Evolutionary conservation across 1,140 invertebrate genomes (phyloP).

Genomic region (Cataglyphis hispanica): DNA sequence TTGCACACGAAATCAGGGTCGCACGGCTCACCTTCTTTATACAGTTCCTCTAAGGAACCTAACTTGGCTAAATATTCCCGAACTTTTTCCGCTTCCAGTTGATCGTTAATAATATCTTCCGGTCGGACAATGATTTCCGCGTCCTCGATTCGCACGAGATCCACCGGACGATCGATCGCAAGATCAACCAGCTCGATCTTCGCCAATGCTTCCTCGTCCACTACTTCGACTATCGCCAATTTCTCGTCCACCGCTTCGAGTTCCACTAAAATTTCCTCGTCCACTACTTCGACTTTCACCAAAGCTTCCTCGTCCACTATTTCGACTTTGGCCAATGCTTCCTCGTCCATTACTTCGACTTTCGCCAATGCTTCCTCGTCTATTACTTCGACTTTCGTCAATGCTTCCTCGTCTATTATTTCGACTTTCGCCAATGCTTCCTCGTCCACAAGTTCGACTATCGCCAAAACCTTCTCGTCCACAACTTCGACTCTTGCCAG

Average conservation of each 20-base stretch:
- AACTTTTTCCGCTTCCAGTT: background rate
- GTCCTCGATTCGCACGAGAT: background rate
- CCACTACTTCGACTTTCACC: background rate
- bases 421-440: background rate
- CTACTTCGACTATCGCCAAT: background rate
- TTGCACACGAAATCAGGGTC: constrained; percentile 64
- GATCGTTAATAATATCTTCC: constrained; percentile 34
- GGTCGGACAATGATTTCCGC: constrained; percentile 20
- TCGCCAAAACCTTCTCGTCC: constrained; percentile 6
- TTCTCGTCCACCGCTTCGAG: no score
- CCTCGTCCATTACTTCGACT: background rate
- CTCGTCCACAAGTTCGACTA: background rate
- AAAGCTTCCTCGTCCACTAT: background rate
- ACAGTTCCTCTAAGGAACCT: constrained; percentile 51
- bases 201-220: constrained; percentile 16
- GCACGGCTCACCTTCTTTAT: constrained; percentile 51
- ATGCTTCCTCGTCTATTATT: background rate
- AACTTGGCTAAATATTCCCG: constrained; percentile 20
- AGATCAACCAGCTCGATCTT: constrained; percentile 34
- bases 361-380: constrained; percentile 19
- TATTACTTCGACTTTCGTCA: background rate
- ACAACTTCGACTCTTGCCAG: background rate
- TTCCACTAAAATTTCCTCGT: no score
- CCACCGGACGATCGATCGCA: constrained; percentile 46
- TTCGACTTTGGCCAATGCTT: background rate